phyloP scores from a whole-genome alignment of 2,113 vertebrate genomes.

The Aegotheles bennettii region DNA sequence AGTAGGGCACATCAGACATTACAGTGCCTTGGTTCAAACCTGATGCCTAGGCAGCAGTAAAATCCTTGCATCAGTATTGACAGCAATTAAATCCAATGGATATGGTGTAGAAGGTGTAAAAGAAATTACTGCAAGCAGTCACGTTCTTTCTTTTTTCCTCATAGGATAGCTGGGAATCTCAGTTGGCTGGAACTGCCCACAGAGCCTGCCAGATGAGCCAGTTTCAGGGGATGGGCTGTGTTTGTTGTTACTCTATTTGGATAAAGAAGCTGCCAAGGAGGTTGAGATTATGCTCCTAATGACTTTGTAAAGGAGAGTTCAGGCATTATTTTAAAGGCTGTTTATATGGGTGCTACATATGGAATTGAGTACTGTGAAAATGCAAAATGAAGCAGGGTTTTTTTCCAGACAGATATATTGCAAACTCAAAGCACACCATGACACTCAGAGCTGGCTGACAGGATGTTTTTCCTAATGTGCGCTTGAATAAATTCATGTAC shows the following conservation, averaged over 20 bases:
- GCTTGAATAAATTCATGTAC: constrained; percentile 19
- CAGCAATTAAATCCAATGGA: background rate
- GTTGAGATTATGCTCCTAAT: background rate
- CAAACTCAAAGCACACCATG: background rate
- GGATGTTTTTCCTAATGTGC: background rate
- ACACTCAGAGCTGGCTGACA: background rate
- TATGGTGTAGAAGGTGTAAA: background rate
- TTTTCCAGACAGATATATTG: background rate
- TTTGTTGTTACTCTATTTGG: background rate
- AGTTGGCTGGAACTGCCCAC: background rate
- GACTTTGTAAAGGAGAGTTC: background rate
- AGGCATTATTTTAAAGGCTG: background rate
- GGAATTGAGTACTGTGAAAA: background rate
- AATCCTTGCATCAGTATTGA: background rate
- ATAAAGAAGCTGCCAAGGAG: background rate
- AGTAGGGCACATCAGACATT: no score
- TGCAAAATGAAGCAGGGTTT: background rate
- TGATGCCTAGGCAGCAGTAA: background rate
- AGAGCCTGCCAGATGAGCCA: background rate
- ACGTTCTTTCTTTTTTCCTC: background rate
- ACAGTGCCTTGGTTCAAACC: background rate
- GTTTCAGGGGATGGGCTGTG: background rate
- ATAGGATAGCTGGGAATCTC: background rate
- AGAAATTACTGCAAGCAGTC: background rate
- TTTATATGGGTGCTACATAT: background rate